phyloP scores from a whole-genome alignment of 2,888 invertebrate species.

The Hyppa rectilinea region DNA sequence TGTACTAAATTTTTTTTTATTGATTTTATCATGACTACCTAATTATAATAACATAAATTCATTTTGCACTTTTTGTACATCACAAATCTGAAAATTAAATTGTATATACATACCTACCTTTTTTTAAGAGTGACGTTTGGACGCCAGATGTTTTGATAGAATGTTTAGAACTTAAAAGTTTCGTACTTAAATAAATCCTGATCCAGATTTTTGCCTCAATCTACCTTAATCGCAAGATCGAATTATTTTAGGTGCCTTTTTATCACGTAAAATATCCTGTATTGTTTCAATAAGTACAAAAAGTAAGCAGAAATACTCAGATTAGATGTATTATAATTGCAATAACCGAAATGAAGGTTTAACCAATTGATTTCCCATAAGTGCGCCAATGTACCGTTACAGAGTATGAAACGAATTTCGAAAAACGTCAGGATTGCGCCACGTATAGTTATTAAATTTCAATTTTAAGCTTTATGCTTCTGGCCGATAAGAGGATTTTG shows the following conservation, averaged over 20 bases:
- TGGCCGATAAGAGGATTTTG: constrained; percentile 84
- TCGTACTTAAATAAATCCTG: no score
- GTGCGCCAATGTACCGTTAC: constrained; percentile 27
- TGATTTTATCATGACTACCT: no score
- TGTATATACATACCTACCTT: no score
- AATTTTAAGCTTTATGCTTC: constrained; percentile 84
- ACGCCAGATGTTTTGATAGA: no score
- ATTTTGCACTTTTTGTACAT: no score
- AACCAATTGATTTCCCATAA: constrained; percentile 49
- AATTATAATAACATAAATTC: no score
- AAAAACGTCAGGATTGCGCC: constrained; percentile 58
- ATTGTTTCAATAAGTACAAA: not conserved
- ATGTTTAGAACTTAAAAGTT: no score
- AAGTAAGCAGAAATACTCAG: not conserved
- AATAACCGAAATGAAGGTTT: constrained; percentile 10
- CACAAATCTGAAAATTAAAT: no score
- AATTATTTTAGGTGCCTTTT: not conserved
- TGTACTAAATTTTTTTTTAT: no score
- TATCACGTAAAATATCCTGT: not conserved
- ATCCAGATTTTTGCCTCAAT: no score
- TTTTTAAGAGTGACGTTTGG: no score
- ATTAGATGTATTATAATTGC: not conserved
- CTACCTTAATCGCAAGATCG: not conserved
- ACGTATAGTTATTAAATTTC: constrained; percentile 80
- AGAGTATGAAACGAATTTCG: constrained; percentile 43